Conservation (phyloP, 2,113 vertebrate species). For the Apodemus speciosus region DNA sequence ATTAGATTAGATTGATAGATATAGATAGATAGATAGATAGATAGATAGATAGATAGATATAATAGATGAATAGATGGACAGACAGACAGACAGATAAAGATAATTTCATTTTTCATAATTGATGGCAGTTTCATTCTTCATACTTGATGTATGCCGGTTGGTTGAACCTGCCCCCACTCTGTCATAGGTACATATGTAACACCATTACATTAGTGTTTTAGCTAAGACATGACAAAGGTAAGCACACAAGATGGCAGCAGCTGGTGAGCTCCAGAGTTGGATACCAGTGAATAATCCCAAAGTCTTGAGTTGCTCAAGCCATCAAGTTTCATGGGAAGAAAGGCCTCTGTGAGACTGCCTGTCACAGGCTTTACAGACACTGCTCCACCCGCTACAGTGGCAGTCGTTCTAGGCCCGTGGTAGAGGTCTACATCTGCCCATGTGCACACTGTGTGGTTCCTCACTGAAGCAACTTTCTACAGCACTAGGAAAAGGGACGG, state of each 20-base stretch:
- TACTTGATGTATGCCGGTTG: neutral
- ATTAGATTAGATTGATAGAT: neutral
- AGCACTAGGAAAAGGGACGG: neutral
- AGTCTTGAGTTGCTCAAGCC: neutral
- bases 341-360: neutral
- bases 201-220: neutral
- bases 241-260: neutral
- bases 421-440: neutral
- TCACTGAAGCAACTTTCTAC: neutral
- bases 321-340: neutral
- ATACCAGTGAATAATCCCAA: neutral
- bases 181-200: too few species aligned
- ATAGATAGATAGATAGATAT: neutral
- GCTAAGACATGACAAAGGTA: neutral
- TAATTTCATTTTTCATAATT: neutral
- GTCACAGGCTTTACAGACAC: neutral
- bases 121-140: neutral
- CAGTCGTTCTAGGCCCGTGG: neutral
- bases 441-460: neutral
- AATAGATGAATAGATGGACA: neutral
- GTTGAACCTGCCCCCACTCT: neutral
- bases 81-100: neutral
- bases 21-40: neutral
- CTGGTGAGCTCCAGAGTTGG: neutral
- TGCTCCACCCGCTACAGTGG: fast-evolving